phyloP scores from a whole-genome alignment of 2,888 invertebrate genomes.

The Andrena bucephala region DNA sequence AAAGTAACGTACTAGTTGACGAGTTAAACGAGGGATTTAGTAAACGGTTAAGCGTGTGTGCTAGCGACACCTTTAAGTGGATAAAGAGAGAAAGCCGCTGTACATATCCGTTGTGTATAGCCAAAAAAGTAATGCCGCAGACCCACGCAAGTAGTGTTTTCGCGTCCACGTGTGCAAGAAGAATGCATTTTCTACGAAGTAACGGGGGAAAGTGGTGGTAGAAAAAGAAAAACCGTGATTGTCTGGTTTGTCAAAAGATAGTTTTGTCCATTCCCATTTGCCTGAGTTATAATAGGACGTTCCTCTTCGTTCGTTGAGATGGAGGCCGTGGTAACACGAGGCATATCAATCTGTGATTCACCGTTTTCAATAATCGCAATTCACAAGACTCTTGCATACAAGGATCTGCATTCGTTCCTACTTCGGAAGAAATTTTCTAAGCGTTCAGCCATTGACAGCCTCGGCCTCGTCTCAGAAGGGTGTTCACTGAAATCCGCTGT shows the following conservation, averaged over 20 bases:
- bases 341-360: constrained; percentile 70
- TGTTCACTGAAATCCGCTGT: not conserved
- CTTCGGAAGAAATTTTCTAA: constrained; percentile 10
- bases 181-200: constrained; percentile 53
- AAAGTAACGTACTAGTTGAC: constrained; percentile 71
- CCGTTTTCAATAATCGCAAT: constrained; percentile 45
- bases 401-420: constrained; percentile 40
- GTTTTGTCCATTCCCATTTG: not conserved
- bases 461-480: constrained; percentile 40
- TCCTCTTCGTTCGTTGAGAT: constrained; percentile 1
- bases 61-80: constrained; percentile 52
- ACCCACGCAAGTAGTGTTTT: constrained; percentile 61
- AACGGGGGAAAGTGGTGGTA: constrained; percentile 35
- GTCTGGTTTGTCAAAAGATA: not conserved
- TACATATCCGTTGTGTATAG: constrained; percentile 73
- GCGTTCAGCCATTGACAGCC: constrained; percentile 35
- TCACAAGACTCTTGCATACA: constrained; percentile 16
- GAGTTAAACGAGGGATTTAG: constrained; percentile 61
- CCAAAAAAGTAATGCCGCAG: constrained; percentile 47
- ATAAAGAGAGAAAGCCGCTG: constrained; percentile 60
- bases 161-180: constrained; percentile 55
- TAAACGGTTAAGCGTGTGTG: constrained; percentile 60
- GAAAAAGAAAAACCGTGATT: constrained; percentile 8
- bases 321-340: constrained; percentile 58
- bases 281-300: not conserved